phyloP scores from a whole-genome alignment of 2,888 invertebrate genomes.

The Agrenia bidenticulata region DNA sequence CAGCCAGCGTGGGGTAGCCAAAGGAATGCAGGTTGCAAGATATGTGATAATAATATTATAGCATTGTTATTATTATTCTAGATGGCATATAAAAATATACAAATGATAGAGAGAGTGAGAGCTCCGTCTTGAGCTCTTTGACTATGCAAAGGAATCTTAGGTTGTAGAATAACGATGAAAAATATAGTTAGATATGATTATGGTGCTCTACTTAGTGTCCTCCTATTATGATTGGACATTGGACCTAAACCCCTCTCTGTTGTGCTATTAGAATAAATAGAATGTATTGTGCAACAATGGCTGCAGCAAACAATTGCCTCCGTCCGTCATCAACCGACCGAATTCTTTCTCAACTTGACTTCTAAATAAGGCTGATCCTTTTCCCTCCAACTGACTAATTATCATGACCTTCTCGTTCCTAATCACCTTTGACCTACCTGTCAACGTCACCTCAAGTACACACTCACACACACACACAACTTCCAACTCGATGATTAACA shows the following conservation, averaged over 20 bases:
- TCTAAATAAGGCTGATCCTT: constrained; percentile 30
- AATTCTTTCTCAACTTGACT: constrained; percentile 37
- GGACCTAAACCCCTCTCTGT: too few species aligned
- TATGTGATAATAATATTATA: too few species aligned
- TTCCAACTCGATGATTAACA: neutral
- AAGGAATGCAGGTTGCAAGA: neutral
- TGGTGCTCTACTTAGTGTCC: too few species aligned
- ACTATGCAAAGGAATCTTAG: too few species aligned
- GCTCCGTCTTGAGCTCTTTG: too few species aligned
- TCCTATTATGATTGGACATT: too few species aligned
- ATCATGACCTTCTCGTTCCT: constrained; percentile 33
- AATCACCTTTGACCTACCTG: constrained; percentile 37
- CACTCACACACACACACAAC: neutral
- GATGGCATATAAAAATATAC: too few species aligned
- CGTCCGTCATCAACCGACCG: constrained; percentile 30
- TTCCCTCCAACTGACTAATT: constrained; percentile 32
- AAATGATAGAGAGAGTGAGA: too few species aligned
- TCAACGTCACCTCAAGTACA: constrained; percentile 22
- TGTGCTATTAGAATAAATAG: too few species aligned
- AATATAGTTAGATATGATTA: too few species aligned
- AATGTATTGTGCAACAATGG: neutral
- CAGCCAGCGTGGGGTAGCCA: constrained; percentile 30
- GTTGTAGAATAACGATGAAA: too few species aligned
- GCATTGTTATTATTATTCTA: too few species aligned
- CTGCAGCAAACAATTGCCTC: neutral